Evolutionary conservation across 2,888 invertebrate species (phyloP).

Genomic region (Odontomyia ornata): DNA sequence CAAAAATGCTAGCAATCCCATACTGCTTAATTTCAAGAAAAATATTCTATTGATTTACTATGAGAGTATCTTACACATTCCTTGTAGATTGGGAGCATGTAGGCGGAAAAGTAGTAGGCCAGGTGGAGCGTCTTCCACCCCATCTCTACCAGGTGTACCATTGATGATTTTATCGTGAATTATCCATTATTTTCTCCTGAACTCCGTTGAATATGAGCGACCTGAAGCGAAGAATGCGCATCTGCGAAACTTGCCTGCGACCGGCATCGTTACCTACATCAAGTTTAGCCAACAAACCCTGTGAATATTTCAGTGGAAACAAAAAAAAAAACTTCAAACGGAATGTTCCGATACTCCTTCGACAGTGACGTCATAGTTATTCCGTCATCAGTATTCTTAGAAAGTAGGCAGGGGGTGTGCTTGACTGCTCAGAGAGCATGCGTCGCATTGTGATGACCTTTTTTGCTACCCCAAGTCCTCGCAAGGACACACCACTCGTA

Average conservation of each 20-base stretch:
- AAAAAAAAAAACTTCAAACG: neutral
- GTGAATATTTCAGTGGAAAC: neutral
- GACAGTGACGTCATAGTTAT: slow-evolving; percentile 19
- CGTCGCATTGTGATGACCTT: neutral
- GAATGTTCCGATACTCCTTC: neutral
- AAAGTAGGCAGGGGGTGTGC: slow-evolving; percentile 7
- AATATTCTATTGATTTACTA: too few relatives aligned
- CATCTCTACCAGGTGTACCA: neutral
- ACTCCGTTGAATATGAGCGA: neutral
- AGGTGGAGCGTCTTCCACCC: neutral
- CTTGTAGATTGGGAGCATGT: neutral
- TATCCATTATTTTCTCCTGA: neutral
- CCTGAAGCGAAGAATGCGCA: neutral
- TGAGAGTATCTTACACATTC: too few relatives aligned
- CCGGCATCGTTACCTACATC: neutral
- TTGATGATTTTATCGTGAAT: neutral
- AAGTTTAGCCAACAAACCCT: neutral
- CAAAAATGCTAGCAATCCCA: too few relatives aligned
- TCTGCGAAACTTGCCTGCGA: neutral
- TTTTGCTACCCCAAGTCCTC: slow-evolving; percentile 1
- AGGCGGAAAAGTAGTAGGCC: neutral
- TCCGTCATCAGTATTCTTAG: neutral
- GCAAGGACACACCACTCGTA: slow-evolving; percentile 26
- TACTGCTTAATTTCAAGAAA: too few relatives aligned
- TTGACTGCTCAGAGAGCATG: neutral